A percentile compares a stretch with the other conserved stretches of the same genome.
Evolutionary conservation across 2,888 invertebrate species (phyloP).

Genomic region (Rhingia rostrata): DNA sequence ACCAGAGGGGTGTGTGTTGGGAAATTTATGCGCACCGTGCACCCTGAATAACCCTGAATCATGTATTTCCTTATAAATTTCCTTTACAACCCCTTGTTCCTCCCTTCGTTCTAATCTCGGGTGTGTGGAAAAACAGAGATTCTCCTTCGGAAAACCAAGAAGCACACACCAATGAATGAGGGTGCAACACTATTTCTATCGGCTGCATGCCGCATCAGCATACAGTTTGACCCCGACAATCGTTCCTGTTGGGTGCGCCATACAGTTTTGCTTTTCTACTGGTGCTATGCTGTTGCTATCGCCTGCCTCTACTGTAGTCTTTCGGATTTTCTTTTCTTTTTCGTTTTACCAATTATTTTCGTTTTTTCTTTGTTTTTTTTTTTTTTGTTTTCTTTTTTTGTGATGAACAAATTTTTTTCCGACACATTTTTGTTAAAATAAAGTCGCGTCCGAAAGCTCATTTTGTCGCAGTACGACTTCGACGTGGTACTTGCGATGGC

Average conservation of each 20-base stretch:
- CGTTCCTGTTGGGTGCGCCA: slow-evolving; percentile 70
- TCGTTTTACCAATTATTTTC: background rate
- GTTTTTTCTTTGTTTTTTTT: slow-evolving; percentile 30
- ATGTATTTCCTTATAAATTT: slow-evolving; percentile 32
- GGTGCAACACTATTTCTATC: slow-evolving; percentile 61
- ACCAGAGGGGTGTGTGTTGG: slow-evolving; percentile 26
- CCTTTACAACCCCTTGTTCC: background rate
- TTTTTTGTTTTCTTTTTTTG: slow-evolving; percentile 20
- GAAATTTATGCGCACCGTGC: slow-evolving; percentile 65
- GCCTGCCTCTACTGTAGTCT: slow-evolving; percentile 36
- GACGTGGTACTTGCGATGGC: slow-evolving; percentile 67
- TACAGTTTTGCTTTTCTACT: slow-evolving; percentile 38
- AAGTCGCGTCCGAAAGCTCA: slow-evolving; percentile 73
- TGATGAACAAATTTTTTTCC: slow-evolving; percentile 42
- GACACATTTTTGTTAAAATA: slow-evolving; percentile 72
- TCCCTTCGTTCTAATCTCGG: background rate
- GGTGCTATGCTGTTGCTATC: slow-evolving; percentile 44
- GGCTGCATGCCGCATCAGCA: slow-evolving; percentile 68
- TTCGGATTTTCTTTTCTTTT: slow-evolving; percentile 36
- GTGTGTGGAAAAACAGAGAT: slow-evolving; percentile 30
- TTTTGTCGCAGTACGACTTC: slow-evolving; percentile 74
- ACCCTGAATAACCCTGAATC: slow-evolving; percentile 61
- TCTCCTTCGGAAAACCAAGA: slow-evolving; percentile 25
- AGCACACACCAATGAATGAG: slow-evolving; percentile 38
- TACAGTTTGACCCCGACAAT: slow-evolving; percentile 71